These are phyloP conservation scores for Agriopis marginaria DNA, from an alignment of 2,888 invertebrate species.

Conservation along the genomic window DNA sequence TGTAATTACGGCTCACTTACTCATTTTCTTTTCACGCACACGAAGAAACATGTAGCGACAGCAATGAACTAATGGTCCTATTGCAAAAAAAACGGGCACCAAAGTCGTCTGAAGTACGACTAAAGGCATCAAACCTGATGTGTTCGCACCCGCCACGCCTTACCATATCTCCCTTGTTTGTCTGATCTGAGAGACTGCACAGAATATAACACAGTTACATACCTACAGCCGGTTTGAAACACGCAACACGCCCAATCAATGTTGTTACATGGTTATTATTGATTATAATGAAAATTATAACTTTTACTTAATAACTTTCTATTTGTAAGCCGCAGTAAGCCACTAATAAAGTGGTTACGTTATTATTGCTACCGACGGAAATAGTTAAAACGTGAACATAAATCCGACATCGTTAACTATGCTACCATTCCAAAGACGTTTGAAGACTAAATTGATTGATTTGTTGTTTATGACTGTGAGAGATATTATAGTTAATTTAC, in stretches of 20 bases:
- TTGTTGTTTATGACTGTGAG: neutral
- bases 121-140: no score
- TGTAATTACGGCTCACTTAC: no score
- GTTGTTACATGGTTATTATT: slow-evolving; percentile 29
- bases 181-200: no score
- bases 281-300: slow-evolving; percentile 43
- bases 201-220: neutral
- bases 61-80: no score
- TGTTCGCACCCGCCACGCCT: no score
- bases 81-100: no score
- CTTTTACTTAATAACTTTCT: slow-evolving; percentile 33
- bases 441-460: slow-evolving; percentile 1
- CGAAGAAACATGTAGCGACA: no score
- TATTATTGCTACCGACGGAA: slow-evolving; percentile 21
- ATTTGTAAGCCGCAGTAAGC: slow-evolving; percentile 33
- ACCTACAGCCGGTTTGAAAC: slow-evolving; percentile 7
- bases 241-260: slow-evolving; percentile 21
- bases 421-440: slow-evolving; percentile 18
- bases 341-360: slow-evolving; percentile 15
- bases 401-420: neutral
- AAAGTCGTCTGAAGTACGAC: no score
- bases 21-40: no score
- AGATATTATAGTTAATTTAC: slow-evolving; percentile 2
- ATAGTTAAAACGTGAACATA: slow-evolving; percentile 16
- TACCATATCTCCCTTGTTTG: no score